Base-by-base conservation (phyloP, 1,140 invertebrate species). In the Sipha flava region DNA sequence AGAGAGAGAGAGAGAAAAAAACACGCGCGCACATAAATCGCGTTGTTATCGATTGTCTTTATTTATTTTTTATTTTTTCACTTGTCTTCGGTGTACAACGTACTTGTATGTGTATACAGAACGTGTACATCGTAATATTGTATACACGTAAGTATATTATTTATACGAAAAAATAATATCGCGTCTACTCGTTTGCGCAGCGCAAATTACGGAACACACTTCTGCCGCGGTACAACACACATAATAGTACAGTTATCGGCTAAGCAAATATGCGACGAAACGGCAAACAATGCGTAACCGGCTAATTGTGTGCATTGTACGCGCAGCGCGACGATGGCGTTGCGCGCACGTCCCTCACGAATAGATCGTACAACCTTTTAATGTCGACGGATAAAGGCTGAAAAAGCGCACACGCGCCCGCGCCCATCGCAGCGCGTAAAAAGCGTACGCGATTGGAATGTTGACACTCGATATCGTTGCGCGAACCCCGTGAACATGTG, bases 221-320 rank as follows among this genome's bases (percentile, higher is more conserved):
- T 49, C 2, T 18, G n/a, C 29, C 18, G 31, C 18, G 34, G 52
- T 37, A 75, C 31, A 75, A 57, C 72, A 57, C 31, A 57, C 31
- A 75, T 37, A 52, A 52, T 52, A 73, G 26, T 75, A 77, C 23
- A 59, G 73, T 77, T 77, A 59, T 77, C 73, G 52, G 37, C 73
- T 77, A 77, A 77, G 52, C 73, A 77, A 77, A 77, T 43, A 77
- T n/a, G 29, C 52, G n/a, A 75, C 72, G 34, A 49, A 29, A 54
- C 45, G 26, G 26, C 23, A 29, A 23, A 73, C 47, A 49, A 73
- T n/a, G 45, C 54, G 72, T 26, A 54, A 75, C 47, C 49, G 31
- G 45, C 72, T 75, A 77, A 77, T 77, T 57, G 34, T 57, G 52
- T 77, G 18, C 14, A 26, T 45, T 70, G 43, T 66, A 14, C 21